phyloP scores from a whole-genome alignment of 1,140 invertebrate species.

The Drosophila biarmipes region DNA sequence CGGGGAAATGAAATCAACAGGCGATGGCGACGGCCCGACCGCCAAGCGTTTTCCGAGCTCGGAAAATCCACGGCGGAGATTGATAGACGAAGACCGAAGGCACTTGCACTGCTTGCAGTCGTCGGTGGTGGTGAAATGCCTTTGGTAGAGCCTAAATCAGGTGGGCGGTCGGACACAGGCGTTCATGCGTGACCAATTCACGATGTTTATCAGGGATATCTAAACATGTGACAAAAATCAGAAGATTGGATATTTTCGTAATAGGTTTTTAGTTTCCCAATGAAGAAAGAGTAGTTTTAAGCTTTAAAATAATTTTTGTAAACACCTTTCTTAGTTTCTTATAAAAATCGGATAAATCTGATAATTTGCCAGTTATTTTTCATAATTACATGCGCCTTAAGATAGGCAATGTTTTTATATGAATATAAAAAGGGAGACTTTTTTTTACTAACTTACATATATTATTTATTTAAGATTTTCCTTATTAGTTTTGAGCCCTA shows the following conservation, averaged over 20 bases:
- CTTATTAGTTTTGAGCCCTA: too few relatives aligned
- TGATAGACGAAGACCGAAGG: constrained; percentile 23
- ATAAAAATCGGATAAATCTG: too few relatives aligned
- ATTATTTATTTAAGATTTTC: too few relatives aligned
- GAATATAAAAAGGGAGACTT: too few relatives aligned
- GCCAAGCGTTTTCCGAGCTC: constrained; percentile 59
- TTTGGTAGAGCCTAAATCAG: constrained; percentile 1
- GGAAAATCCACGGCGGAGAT: constrained; percentile 27
- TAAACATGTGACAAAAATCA: neutral
- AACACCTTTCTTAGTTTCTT: too few relatives aligned
- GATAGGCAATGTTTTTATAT: too few relatives aligned
- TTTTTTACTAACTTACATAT: too few relatives aligned
- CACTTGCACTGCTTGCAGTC: constrained; percentile 19
- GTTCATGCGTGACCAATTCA: constrained; percentile 15
- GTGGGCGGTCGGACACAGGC: neutral
- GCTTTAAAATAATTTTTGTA: too few relatives aligned
- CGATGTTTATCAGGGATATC: neutral
- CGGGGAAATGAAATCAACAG: constrained; percentile 69
- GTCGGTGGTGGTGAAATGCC: constrained; percentile 1
- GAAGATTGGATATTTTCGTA: neutral
- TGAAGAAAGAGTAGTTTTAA: too few relatives aligned
- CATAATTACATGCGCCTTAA: too few relatives aligned
- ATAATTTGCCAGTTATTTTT: too few relatives aligned
- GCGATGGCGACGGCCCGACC: constrained; percentile 60
- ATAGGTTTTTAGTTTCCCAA: too few relatives aligned